Percentiles rank a stretch among this genome's conserved stretches.
phyloP scores from a whole-genome alignment of 2,113 vertebrate species.

The Notarius lentiginosus region DNA sequence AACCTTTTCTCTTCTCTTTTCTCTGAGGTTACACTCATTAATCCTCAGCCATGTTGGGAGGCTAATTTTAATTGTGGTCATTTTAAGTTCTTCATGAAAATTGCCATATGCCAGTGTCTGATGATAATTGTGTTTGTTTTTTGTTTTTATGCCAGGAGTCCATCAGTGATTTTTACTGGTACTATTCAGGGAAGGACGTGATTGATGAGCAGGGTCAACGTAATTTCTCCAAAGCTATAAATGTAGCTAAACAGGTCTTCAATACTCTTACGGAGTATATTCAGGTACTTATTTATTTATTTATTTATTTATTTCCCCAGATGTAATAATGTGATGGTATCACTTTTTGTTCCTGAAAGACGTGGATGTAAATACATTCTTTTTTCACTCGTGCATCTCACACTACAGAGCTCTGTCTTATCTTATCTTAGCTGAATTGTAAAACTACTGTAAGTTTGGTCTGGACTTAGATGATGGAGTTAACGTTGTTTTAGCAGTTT shows the following conservation, averaged over 20 bases:
- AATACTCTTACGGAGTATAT: constrained; percentile 97
- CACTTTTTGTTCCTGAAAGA: background rate
- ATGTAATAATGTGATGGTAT: background rate
- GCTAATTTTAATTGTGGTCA: background rate
- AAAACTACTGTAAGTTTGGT: background rate
- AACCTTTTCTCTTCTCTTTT: background rate
- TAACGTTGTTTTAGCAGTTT: background rate
- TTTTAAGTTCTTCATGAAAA: background rate
- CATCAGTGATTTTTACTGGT: constrained; percentile 99
- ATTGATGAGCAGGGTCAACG: constrained; percentile 95
- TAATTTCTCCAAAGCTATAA: constrained; percentile 97
- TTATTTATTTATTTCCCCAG: background rate
- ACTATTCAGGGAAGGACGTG: constrained; percentile 95
- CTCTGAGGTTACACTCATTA: background rate
- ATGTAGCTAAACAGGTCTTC: constrained; percentile 97
- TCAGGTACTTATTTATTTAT: constrained; percentile 75
- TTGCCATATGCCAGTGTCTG: background rate
- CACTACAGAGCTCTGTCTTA: background rate
- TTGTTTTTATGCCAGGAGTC: constrained; percentile 78
- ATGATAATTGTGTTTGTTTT: background rate
- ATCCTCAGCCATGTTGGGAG: background rate
- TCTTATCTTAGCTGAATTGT: background rate
- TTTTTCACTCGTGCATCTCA: background rate
- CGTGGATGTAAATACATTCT: background rate
- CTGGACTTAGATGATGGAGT: background rate